phyloP scores from a whole-genome alignment of 2,888 invertebrate species.

The Drosophila borborema region DNA sequence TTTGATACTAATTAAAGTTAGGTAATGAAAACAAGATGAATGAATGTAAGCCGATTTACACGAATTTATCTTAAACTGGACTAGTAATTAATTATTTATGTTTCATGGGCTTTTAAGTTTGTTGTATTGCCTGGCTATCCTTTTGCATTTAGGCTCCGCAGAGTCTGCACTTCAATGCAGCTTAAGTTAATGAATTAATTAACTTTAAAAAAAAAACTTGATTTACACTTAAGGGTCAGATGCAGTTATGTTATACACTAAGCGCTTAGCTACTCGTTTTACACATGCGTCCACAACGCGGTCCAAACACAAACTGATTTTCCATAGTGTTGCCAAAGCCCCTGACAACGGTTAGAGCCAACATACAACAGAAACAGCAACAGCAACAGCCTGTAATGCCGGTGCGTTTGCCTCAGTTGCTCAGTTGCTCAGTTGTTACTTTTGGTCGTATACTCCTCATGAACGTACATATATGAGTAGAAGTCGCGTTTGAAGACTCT shows the following conservation, averaged over 20 bases:
- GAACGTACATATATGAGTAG: constrained; percentile 45
- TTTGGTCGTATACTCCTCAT: constrained; percentile 50
- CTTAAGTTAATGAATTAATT: background rate
- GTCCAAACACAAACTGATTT: constrained; percentile 80
- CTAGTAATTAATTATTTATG: background rate
- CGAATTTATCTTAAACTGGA: background rate
- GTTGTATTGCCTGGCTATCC: background rate
- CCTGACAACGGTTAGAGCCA: constrained; percentile 73
- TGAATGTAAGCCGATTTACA: background rate
- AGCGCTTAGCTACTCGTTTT: constrained; percentile 15
- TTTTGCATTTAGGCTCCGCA: background rate
- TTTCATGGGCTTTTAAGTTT: background rate
- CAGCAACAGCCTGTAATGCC: constrained; percentile 75
- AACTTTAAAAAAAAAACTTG: background rate
- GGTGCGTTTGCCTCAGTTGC: constrained; percentile 64
- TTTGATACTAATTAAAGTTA: no score
- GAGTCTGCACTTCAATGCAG: background rate
- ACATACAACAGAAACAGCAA: constrained; percentile 49
- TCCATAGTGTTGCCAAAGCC: constrained; percentile 77
- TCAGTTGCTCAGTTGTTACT: constrained; percentile 31
- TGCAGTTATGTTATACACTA: constrained; percentile 25
- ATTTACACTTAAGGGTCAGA: constrained; percentile 23
- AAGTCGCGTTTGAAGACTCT: constrained; percentile 62
- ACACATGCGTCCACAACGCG: constrained; percentile 67
- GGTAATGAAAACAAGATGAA: no score